Percentiles rank a stretch among this genome's conserved stretches.
Evolutionary conservation across 2,888 invertebrate genomes (phyloP).

Genomic region (Cyaniris semiargus): DNA sequence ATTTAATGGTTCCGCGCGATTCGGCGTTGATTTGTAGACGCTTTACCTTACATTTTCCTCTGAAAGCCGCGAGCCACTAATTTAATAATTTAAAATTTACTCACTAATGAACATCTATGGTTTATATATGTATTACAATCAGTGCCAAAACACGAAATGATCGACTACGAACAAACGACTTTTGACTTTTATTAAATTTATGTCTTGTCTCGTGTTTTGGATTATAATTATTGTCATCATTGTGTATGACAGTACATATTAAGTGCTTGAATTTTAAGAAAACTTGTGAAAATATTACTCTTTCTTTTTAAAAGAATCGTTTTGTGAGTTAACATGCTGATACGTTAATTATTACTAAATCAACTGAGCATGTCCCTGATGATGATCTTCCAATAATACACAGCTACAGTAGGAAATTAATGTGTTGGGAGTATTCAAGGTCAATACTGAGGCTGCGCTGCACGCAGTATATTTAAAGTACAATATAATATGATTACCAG

Average conservation of each 20-base stretch:
- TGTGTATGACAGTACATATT: too few species aligned
- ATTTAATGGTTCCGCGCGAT: slow-evolving; percentile 66
- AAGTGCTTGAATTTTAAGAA: too few species aligned
- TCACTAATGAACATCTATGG: slow-evolving; percentile 38
- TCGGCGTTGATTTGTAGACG: slow-evolving; percentile 71
- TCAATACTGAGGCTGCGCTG: slow-evolving; percentile 55
- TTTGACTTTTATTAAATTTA: too few species aligned
- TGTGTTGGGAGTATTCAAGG: slow-evolving; percentile 58
- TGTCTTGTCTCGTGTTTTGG: too few species aligned
- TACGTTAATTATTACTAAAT: too few species aligned
- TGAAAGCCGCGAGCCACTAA: slow-evolving; percentile 61
- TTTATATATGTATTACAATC: background rate
- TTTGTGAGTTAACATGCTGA: too few species aligned
- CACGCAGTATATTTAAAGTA: slow-evolving; percentile 70
- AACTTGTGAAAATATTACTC: too few species aligned
- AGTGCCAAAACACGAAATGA: background rate
- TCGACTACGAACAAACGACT: too few species aligned
- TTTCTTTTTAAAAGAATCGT: too few species aligned
- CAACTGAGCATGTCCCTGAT: background rate
- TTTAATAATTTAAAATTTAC: slow-evolving; percentile 64
- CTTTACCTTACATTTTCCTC: slow-evolving; percentile 65
- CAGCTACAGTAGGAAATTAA: slow-evolving; percentile 40
- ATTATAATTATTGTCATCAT: too few species aligned
- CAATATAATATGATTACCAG: slow-evolving; percentile 76
- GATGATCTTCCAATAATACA: background rate